Evolutionary conservation across 92 coral and sea anemone genomes (phyloP).

Genomic region (Epizoanthus scotinus): DNA sequence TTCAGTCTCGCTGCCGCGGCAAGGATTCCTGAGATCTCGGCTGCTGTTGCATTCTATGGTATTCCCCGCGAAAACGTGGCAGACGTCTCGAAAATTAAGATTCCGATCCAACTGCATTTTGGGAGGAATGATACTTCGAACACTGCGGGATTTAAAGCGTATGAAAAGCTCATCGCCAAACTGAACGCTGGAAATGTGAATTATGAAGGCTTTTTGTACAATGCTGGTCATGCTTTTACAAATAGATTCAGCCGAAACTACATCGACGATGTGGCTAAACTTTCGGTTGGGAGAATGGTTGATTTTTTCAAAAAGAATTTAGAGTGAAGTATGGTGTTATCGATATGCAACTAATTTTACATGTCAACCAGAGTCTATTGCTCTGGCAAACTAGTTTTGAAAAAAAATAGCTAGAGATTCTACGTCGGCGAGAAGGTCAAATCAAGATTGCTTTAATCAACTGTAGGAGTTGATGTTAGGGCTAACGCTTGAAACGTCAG

Average conservation of each 20-base stretch:
- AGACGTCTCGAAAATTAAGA: conserved; percentile 75
- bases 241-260: conserved; percentile 66
- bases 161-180: conserved; percentile 58
- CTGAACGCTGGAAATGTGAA: conserved; percentile 77
- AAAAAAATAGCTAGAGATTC: no score
- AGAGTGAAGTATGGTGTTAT: background rate
- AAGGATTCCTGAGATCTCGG: conserved; percentile 84
- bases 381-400: no score
- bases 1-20: conserved; percentile 91
- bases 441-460: no score
- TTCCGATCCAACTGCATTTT: conserved; percentile 95
- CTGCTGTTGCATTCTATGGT: conserved; percentile 97
- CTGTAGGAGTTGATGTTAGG: no score
- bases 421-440: no score
- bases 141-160: conserved; percentile 66
- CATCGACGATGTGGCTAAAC: conserved; percentile 59
- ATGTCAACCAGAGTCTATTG: no score
- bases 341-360: no score
- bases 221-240: conserved; percentile 88
- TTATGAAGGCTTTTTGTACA: conserved; percentile 68
- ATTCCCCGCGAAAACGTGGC: conserved; percentile 71
- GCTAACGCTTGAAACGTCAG: no score
- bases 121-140: conserved; percentile 71
- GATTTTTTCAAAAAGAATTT: conserved; percentile 82
- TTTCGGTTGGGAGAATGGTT: conserved; percentile 81